Evolutionary conservation across 2,888 invertebrate species (phyloP).

Genomic region (Tetanocera ferruginea): DNA sequence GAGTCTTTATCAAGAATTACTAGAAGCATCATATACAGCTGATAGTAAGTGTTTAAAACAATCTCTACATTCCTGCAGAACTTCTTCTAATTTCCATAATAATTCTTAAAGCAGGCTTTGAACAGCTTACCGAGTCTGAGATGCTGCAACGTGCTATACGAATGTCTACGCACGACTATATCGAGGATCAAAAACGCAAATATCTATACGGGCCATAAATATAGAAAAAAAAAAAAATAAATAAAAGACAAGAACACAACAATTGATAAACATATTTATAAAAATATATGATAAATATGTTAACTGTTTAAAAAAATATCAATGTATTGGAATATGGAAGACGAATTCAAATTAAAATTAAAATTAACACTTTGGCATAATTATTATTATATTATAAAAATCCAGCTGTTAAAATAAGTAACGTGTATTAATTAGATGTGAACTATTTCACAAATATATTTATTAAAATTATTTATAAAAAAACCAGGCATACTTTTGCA

Average conservation of each 20-base stretch:
- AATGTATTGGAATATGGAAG: not conserved
- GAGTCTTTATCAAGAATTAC: constrained; percentile 68
- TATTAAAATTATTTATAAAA: too few species aligned
- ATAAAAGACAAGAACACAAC: not conserved
- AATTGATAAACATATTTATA: not conserved
- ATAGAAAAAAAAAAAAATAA: not conserved
- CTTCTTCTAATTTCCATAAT: not conserved
- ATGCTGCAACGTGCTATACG: constrained; percentile 69
- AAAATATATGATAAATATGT: not conserved
- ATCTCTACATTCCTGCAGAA: not conserved
- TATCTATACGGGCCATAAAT: constrained; percentile 61
- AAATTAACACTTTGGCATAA: too few species aligned
- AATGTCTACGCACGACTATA: constrained; percentile 69
- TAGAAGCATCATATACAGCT: constrained; percentile 68
- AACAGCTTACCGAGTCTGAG: constrained; percentile 65
- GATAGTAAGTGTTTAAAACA: constrained; percentile 58
- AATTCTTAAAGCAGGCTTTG: constrained; percentile 49
- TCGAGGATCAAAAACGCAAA: constrained; percentile 68
- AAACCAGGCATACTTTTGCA: too few species aligned
- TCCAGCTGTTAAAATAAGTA: too few species aligned
- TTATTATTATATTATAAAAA: too few species aligned
- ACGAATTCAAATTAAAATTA: too few species aligned
- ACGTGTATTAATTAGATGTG: too few species aligned
- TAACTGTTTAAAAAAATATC: not conserved
- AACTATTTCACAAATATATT: too few species aligned